Conservation (phyloP, 2,888 invertebrate species). For the Caenorhabditis sp. region DNA sequence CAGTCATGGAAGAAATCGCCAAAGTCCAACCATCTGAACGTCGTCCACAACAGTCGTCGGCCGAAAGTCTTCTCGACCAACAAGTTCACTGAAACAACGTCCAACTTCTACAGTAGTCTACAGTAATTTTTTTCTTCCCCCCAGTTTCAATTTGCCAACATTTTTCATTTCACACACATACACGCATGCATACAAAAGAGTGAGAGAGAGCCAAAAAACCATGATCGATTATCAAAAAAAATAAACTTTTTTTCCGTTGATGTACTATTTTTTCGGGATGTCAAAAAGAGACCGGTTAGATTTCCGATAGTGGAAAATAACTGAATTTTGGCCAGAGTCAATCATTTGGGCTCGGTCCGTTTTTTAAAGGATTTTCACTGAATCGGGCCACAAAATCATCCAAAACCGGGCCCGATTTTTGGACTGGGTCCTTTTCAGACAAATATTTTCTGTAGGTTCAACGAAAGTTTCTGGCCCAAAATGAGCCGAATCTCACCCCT, state of each 20-base stretch:
- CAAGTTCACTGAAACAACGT: conserved; percentile 21
- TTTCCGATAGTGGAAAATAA: no score
- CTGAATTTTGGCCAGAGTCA: no score
- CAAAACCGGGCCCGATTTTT: no score
- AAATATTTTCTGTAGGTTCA: no score
- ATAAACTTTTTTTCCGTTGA: not conserved
- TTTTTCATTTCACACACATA: conserved; percentile 22
- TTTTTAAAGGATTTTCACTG: no score
- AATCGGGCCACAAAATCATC: no score
- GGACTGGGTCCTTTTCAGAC: no score
- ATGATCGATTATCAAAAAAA: not conserved
- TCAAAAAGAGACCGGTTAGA: no score
- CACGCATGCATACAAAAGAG: conserved; percentile 26
- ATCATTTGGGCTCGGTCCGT: no score
- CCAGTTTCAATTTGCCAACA: conserved; percentile 6
- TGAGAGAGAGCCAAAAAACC: conserved; percentile 5
- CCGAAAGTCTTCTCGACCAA: conserved; percentile 32
- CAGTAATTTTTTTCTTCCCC: conserved; percentile 3
- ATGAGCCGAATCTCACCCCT: no score
- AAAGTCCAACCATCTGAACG: conserved; percentile 63
- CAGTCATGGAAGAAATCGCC: conserved; percentile 68
- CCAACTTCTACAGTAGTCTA: not conserved
- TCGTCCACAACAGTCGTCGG: conserved; percentile 11
- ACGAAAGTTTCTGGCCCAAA: no score
- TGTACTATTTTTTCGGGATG: no score